Conservation (phyloP, 2,888 invertebrate genomes). For the Tillus elongatus region DNA sequence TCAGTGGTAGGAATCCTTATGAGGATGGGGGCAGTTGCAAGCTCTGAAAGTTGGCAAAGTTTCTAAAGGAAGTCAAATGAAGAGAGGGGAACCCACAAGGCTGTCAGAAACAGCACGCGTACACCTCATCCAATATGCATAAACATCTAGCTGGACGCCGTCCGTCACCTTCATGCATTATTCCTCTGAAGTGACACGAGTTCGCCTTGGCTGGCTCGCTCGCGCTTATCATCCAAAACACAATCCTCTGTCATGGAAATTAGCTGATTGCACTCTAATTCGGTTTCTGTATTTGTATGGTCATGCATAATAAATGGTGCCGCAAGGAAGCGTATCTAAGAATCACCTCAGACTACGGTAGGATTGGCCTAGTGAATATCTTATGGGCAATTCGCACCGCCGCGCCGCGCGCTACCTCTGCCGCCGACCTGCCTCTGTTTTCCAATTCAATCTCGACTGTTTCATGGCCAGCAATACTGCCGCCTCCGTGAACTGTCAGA, state of each 20-base stretch:
- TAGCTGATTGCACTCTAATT: constrained; percentile 27
- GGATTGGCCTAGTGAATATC: constrained; percentile 37
- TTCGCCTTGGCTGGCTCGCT: constrained; percentile 18
- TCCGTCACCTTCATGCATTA: constrained; percentile 39
- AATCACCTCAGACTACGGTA: no score
- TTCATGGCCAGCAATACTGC: no score
- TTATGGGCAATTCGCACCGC: constrained; percentile 36
- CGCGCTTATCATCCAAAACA: no score
- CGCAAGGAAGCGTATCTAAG: constrained; percentile 16
- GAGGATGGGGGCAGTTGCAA: no score
- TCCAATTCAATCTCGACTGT: constrained; percentile 35
- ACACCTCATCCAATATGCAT: constrained; percentile 36
- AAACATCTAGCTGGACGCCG: constrained; percentile 28
- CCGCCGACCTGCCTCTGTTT: no score
- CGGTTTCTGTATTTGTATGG: constrained; percentile 30
- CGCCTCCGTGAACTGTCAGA: no score
- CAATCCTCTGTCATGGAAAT: constrained; percentile 27
- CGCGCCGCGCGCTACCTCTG: no score
- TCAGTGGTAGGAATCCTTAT: no score
- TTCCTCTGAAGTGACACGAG: constrained; percentile 30
- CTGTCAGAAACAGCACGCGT: constrained; percentile 33
- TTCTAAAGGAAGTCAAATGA: no score
- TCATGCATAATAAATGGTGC: constrained; percentile 11
- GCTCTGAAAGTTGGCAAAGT: no score
- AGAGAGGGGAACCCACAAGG: no score